Conservation (phyloP, 2,113 vertebrate genomes). For the Symphodus melops region DNA sequence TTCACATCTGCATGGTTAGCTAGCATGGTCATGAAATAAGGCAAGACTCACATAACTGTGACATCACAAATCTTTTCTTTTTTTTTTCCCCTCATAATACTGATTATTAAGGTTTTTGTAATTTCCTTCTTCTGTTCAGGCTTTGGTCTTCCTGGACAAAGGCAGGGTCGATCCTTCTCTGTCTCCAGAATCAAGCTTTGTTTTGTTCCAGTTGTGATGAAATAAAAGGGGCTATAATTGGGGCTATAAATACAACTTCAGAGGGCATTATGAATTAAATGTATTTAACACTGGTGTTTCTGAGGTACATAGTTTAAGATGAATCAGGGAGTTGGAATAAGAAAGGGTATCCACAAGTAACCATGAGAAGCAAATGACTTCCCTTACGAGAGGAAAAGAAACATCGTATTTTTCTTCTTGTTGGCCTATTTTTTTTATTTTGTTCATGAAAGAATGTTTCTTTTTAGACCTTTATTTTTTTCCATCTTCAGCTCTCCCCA, state of each 20-base stretch:
- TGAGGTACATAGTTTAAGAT: conserved; percentile 75
- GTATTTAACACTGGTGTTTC: conserved; percentile 70
- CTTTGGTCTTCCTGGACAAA: conserved; percentile 88
- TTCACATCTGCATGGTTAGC: conserved; percentile 92
- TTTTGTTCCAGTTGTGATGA: conserved; percentile 66
- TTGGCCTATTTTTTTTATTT: conserved; percentile 57
- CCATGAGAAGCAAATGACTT: conserved; percentile 65
- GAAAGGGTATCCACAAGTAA: conserved; percentile 61
- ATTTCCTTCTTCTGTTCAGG: conserved; percentile 86
- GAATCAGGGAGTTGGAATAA: conserved; percentile 47
- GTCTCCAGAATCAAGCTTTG: conserved; percentile 61
- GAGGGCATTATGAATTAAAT: conserved; percentile 59
- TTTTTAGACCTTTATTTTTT: conserved; percentile 43
- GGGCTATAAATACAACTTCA: conserved; percentile 64
- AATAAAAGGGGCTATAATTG: conserved; percentile 35
- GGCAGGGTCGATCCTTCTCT: conserved; percentile 78
- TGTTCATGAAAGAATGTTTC: conserved; percentile 50
- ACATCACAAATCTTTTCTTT: conserved; percentile 82
- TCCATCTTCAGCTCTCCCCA: conserved; percentile 39
- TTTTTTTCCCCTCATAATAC: conserved; percentile 85
- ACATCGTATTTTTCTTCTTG: conserved; percentile 36
- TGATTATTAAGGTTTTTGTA: conserved; percentile 85
- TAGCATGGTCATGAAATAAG: conserved; percentile 92
- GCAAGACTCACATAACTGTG: conserved; percentile 92
- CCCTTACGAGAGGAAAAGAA: conserved; percentile 62